Conservation (phyloP, 2,797 vertebrate species). For the Sebastes minor region DNA sequence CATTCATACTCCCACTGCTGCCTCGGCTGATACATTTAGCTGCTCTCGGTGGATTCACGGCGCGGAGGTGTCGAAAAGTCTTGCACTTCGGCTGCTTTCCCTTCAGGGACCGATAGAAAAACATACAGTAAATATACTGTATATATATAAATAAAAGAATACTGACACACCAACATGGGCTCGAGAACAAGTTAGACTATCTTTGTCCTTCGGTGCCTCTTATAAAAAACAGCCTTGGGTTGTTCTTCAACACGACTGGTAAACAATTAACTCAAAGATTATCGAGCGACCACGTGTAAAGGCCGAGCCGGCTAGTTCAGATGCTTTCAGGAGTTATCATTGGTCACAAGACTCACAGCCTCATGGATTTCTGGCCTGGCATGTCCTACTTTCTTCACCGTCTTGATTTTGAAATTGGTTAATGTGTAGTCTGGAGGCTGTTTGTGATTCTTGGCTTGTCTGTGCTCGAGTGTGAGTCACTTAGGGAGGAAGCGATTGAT, state of each 20-base stretch:
- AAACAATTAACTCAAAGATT: constrained; percentile 65
- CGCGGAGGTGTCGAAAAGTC: background rate
- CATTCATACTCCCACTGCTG: background rate
- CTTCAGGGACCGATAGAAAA: background rate
- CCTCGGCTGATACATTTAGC: background rate
- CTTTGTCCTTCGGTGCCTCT: constrained; percentile 31
- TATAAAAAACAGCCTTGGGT: constrained; percentile 23
- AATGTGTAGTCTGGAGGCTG: constrained; percentile 4
- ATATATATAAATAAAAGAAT: background rate
- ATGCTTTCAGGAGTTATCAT: constrained; percentile 18
- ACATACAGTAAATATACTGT: background rate
- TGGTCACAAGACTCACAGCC: constrained; percentile 43
- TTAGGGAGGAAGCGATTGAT: background rate
- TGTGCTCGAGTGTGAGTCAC: background rate
- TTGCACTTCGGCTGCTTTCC: background rate
- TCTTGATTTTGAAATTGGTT: constrained; percentile 1
- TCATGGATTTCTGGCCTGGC: background rate
- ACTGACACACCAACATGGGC: background rate
- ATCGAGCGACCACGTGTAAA: constrained; percentile 22
- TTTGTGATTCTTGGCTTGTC: constrained; percentile 1
- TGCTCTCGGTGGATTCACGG: background rate
- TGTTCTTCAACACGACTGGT: constrained; percentile 53
- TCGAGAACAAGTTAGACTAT: background rate
- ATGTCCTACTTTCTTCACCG: background rate
- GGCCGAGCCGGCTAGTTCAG: background rate